These are phyloP conservation scores for Microtus ochrogaster DNA, from an alignment of 2,113 vertebrate species.

Conservation along the genomic window DNA sequence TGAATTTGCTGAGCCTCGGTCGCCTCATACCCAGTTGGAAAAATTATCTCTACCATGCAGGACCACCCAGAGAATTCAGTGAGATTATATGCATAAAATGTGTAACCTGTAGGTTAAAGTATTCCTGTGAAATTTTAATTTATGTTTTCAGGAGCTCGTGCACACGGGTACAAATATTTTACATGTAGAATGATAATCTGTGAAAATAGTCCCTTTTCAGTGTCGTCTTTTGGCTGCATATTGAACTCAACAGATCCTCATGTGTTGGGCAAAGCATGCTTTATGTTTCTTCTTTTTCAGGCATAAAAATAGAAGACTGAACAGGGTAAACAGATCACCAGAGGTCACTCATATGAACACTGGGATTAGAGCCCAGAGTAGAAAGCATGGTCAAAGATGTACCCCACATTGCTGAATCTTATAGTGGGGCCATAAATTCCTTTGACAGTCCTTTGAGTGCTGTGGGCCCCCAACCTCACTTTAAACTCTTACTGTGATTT, in stretches of 20 bases:
- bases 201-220: background rate
- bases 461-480: background rate
- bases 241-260: background rate
- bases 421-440: background rate
- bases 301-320: background rate
- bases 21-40: background rate
- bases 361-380: background rate
- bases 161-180: background rate
- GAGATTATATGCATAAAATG: constrained; percentile 24
- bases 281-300: background rate
- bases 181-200: background rate
- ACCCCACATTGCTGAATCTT: background rate
- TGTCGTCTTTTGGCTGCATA: background rate
- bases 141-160: constrained; percentile 37
- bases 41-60: constrained; percentile 49
- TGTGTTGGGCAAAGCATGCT: background rate
- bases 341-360: background rate
- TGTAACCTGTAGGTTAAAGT: constrained; percentile 24
- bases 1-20: background rate
- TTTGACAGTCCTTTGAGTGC: background rate
- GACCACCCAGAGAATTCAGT: constrained; percentile 4
- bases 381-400: background rate
- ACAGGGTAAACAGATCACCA: background rate
- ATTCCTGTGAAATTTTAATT: constrained; percentile 62
- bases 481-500: background rate